Conservation (phyloP, 2,113 vertebrate species). For the Cariama cristata region DNA sequence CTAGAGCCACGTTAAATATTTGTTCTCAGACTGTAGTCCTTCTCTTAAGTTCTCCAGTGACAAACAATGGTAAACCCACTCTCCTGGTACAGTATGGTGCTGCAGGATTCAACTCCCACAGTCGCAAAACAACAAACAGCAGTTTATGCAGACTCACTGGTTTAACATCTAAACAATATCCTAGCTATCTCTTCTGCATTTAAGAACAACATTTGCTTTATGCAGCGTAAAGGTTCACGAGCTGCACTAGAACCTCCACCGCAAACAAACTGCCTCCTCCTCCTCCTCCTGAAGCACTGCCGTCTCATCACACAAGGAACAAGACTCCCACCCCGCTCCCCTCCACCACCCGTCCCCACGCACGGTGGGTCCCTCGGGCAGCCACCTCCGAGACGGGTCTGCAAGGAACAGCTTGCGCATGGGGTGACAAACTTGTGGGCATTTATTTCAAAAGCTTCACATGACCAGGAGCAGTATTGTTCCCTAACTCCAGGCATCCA, state of each 20-base stretch:
- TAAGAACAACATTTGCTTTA: neutral
- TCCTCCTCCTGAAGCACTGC: neutral
- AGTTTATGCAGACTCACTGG: neutral
- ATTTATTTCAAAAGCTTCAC: neutral
- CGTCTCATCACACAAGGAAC: accelerated
- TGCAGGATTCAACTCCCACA: neutral
- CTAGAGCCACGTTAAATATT: neutral
- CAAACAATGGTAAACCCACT: neutral
- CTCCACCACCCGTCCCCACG: accelerated
- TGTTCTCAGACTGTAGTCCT: neutral
- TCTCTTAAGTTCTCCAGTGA: neutral
- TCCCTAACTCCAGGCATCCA: neutral
- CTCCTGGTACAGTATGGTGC: neutral
- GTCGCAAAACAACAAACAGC: neutral
- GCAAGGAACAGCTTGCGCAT: neutral
- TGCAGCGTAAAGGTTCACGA: neutral
- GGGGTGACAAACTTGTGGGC: neutral
- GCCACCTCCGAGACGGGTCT: accelerated
- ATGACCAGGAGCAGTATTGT: neutral
- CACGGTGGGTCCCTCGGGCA: accelerated
- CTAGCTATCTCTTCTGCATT: neutral
- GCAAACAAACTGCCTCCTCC: neutral
- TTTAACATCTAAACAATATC: neutral
- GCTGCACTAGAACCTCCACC: neutral
- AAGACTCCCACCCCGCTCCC: neutral